Conservation (phyloP, 1,140 invertebrate species). For the Parapsyche elsis region DNA sequence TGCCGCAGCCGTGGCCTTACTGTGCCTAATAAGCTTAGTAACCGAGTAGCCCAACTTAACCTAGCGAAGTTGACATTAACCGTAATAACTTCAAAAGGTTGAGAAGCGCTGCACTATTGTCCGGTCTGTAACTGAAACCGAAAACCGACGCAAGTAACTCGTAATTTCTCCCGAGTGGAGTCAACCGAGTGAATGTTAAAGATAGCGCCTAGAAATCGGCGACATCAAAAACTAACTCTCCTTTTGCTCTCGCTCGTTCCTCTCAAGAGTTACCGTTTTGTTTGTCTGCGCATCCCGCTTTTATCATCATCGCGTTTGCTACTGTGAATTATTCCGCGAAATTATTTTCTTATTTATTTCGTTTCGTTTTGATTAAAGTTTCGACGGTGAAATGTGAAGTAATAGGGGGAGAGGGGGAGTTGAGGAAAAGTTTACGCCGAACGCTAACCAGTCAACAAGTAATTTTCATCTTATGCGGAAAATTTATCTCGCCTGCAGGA, state of each 20-base stretch:
- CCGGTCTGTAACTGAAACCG: neutral
- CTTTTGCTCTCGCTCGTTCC: neutral
- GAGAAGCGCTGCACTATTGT: neutral
- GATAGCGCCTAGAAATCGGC: neutral
- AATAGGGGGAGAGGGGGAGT: neutral
- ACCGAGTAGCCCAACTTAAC: no score
- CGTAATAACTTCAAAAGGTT: neutral
- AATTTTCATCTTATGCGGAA: constrained; percentile 13
- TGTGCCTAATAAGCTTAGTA: no score
- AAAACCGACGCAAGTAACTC: neutral
- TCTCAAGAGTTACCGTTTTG: neutral
- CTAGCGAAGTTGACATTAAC: no score
- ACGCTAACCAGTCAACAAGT: constrained; percentile 24
- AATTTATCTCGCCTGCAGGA: constrained; percentile 15
- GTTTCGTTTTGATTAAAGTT: constrained; percentile 18
- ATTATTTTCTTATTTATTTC: neutral
- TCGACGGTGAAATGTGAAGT: neutral
- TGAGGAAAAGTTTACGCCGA: neutral
- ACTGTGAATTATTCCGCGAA: neutral
- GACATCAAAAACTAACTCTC: neutral
- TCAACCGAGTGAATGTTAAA: neutral
- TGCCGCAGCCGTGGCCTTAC: no score
- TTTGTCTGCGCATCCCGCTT: neutral
- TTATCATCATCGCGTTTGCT: neutral
- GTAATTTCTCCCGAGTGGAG: neutral